A percentile compares a stretch with the other conserved stretches of the same genome.
Evolutionary conservation across 2,113 vertebrate genomes (phyloP).

Genomic region (Procavia capensis): DNA sequence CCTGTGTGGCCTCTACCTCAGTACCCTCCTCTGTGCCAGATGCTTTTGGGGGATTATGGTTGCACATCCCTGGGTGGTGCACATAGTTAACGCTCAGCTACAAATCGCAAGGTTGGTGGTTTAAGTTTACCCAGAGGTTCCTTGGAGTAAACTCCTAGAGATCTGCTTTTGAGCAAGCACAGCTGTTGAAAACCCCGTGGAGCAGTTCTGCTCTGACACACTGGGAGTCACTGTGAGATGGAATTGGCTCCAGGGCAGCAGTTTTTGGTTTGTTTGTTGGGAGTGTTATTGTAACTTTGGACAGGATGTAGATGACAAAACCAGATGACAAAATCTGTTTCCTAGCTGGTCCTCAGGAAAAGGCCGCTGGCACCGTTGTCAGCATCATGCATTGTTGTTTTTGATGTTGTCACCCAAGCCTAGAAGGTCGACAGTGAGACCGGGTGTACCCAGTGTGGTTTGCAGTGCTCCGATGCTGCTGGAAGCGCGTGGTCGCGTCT

Average conservation of each 20-base stretch:
- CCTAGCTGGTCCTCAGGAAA: background rate
- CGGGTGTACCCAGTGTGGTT: accelerated
- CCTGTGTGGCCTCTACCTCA: background rate
- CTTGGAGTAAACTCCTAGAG: too few species aligned
- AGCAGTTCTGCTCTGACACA: too few species aligned
- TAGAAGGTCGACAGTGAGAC: background rate
- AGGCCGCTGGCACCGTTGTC: background rate
- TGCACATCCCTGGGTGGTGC: too few species aligned
- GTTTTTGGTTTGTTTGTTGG: too few species aligned
- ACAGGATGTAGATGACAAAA: background rate
- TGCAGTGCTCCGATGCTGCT: background rate
- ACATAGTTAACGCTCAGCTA: too few species aligned
- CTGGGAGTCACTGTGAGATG: too few species aligned
- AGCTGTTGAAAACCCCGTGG: too few species aligned
- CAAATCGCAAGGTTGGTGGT: too few species aligned
- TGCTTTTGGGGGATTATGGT: background rate
- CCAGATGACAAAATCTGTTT: too few species aligned
- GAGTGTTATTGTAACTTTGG: background rate
- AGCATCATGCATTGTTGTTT: accelerated
- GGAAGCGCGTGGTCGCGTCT: background rate
- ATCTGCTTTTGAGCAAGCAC: too few species aligned
- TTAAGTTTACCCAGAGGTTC: too few species aligned
- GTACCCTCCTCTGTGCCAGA: background rate
- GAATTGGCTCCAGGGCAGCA: too few species aligned
- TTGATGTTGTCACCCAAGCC: background rate